Evolutionary conservation across 2,888 invertebrate genomes (phyloP), one percentile per base, ranked within the genome.

Genomic region (Strigamia maritima): DNA sequence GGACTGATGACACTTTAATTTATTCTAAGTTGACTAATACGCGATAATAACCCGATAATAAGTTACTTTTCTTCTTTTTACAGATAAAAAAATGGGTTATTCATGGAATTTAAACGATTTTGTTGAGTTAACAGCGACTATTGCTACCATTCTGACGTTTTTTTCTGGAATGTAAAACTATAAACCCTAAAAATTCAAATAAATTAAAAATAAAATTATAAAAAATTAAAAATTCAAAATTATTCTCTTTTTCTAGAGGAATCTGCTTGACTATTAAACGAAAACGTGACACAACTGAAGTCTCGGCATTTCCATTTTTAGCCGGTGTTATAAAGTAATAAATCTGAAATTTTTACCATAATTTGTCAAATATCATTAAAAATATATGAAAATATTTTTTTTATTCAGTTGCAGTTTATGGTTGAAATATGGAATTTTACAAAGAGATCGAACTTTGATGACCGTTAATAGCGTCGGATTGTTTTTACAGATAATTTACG

Each of bases 381-480:
- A n/a, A n/a, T n/a, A n/a, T n/a, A n/a, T n/a, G n/a, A n/a, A n/a
- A n/a, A n/a, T n/a, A 6, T 35, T 1, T 35, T 70, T 28, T 28
- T 31, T 26, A 35, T 35, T 2, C n/a, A 75, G 75, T 38, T 75
- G 75, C 38, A 75, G 75, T 38, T 35, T 75, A n/a, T 75, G 75
- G 75, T 22, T 75, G 35, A 75, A 75, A 38, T 75, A 75, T 75
- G 75, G 75, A 28, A 38, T 75, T 75, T 38, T 75, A 40, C 75
- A 75, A 19, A 10, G 19, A 38, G 75, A 75, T n/a, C 35, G 14
- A 12, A 75, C 75, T 35, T n/a, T 75, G 10, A 38, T 75, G 19
- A 75, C 75, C 19, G 75, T 75, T 22, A 75, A 75, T 75, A 10
- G 12, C 40, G 19, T 75, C 22, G 75, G 75, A 6, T 35, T 75